Evolutionary conservation across 2,888 invertebrate genomes (phyloP), one percentile per base, ranked within the genome.

Genomic region (Dasysyrphus albostriatus): DNA sequence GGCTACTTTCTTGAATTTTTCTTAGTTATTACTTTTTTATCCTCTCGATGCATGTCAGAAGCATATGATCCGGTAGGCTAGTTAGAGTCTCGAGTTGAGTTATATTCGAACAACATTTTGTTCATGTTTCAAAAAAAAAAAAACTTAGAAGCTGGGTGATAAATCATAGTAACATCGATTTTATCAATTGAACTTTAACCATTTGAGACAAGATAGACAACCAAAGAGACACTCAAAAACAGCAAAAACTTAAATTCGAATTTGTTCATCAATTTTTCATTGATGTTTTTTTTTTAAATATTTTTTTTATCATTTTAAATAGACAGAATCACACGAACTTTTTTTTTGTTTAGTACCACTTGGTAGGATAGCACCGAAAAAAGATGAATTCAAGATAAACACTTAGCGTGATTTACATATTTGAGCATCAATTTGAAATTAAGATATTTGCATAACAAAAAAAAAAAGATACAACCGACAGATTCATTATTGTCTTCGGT

Each of bases 1-100:
- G 76, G 58, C 67, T 81, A 82, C 85, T 82, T 85, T 85, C 72
- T 76, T 82, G 83, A 80, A 69, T 39, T 47, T 37, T 61, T 59
- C 10, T 73, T 63, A 47, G 54, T 59, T 75, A 63, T 75, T 29
- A 54, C 29, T 69, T 49, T 63, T 49, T 54, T 75, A 19, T 79
- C 44, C 34, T 49, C 54, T 49, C 24, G 24, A 24, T 34, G 67
- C 47, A 54, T 34, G 39, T 32, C 37, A 34, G 19, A 49, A 58
- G 37, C 47, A 47, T n/a, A n/a, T 70, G 39, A 58, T 39, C 59
- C 75, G 80, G 75, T 37, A 65, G 19, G 61, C 39, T 8, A 47
- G 67, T 39, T 29, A 76, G 37, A 29, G 14, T 32, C 29, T 16
- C 34, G 5, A 42, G 14, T 34, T 9, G 51, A n/a, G 34, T 73